These are phyloP conservation scores for Champsocephalus esox DNA, from an alignment of 2,797 vertebrate genomes.

Conservation along the genomic window DNA sequence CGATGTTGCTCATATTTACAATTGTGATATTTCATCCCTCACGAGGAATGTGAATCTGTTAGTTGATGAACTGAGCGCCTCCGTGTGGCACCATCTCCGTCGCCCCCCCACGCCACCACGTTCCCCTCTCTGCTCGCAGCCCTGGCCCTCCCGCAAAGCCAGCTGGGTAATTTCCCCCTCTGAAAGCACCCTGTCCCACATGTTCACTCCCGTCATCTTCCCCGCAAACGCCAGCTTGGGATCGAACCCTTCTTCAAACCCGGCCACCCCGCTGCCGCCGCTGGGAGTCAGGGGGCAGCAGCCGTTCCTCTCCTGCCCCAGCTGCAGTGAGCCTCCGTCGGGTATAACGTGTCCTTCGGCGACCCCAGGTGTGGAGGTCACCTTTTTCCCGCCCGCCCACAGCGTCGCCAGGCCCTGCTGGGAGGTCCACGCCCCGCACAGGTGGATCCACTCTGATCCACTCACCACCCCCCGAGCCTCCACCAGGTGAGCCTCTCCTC, in stretches of 20 bases:
- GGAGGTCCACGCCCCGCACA: slow-evolving; percentile 92
- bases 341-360: slow-evolving; percentile 86
- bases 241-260: slow-evolving; percentile 83
- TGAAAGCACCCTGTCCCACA: slow-evolving; percentile 91
- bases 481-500: slow-evolving; percentile 85
- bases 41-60: slow-evolving; percentile 43
- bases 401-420: slow-evolving; percentile 84
- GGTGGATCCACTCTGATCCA: slow-evolving; percentile 85
- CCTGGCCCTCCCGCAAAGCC: slow-evolving; percentile 69
- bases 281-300: slow-evolving; percentile 79
- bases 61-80: slow-evolving; percentile 91
- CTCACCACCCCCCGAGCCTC: slow-evolving; percentile 68
- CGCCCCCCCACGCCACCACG: slow-evolving; percentile 93
- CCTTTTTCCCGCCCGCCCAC: slow-evolving; percentile 86
- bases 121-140: slow-evolving; percentile 89
- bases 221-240: slow-evolving; percentile 90
- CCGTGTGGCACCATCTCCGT: slow-evolving; percentile 92
- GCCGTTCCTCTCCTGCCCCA: slow-evolving; percentile 93
- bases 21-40: slow-evolving; percentile 4
- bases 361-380: slow-evolving; percentile 68
- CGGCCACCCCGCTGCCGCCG: slow-evolving; percentile 34
- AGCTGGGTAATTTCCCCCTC: slow-evolving; percentile 82
- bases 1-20: slow-evolving; percentile 34
- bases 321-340: slow-evolving; percentile 87
- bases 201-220: slow-evolving; percentile 94